Evolutionary conservation across 2,888 invertebrate species (phyloP).

Genomic region (Callimorpha dominula): DNA sequence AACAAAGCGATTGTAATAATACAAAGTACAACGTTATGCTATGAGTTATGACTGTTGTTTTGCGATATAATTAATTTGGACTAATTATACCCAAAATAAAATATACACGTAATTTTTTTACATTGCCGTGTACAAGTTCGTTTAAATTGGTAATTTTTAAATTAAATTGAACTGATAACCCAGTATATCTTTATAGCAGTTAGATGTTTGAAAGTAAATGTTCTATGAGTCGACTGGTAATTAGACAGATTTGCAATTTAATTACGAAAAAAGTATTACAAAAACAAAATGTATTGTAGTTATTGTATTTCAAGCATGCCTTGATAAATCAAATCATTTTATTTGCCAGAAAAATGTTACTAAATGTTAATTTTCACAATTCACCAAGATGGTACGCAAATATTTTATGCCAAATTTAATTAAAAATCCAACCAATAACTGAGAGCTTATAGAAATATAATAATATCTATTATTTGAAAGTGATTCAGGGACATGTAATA

Average conservation of each 20-base stretch:
- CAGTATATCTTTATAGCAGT: background rate
- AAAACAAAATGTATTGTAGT: no score
- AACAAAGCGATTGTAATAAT: background rate
- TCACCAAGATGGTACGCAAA: background rate
- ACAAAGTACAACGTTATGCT: background rate
- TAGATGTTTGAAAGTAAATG: no score
- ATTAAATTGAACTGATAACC: background rate
- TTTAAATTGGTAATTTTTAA: conserved; percentile 66
- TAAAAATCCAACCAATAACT: background rate
- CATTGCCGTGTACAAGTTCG: conserved; percentile 43
- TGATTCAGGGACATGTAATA: background rate
- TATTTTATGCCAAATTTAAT: no score
- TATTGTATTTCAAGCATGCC: no score
- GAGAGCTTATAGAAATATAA: background rate
- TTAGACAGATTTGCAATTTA: no score
- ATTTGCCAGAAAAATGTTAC: background rate
- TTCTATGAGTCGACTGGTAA: no score
- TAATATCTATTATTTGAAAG: background rate
- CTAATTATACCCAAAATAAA: conserved; percentile 33
- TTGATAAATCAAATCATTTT: background rate
- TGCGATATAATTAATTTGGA: conserved; percentile 45
- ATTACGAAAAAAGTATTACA: no score
- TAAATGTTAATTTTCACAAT: background rate
- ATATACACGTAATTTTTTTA: conserved; percentile 27
- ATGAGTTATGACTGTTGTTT: background rate